A percentile compares a stretch with the other conserved stretches of the same genome.
These are phyloP conservation scores for Dasysyrphus albostriatus DNA, from an alignment of 2,888 invertebrate genomes.

Conservation along the genomic window DNA sequence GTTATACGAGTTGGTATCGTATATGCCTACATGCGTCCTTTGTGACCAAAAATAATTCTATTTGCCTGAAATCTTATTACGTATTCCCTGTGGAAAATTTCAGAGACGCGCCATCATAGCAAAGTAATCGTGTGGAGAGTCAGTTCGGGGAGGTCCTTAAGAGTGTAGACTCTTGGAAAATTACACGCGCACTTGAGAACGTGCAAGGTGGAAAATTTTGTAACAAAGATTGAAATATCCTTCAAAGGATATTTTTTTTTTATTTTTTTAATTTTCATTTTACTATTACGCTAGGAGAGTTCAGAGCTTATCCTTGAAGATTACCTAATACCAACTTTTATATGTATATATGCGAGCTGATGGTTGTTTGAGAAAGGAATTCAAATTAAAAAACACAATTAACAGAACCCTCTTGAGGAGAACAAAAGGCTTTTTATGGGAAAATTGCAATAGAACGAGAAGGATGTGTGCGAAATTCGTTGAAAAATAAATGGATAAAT, in stretches of 20 bases:
- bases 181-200: constrained; percentile 40
- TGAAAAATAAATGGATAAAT: constrained; percentile 7
- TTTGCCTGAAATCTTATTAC: constrained; percentile 43
- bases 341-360: neutral
- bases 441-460: constrained; percentile 25
- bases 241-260: constrained; percentile 15
- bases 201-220: constrained; percentile 36
- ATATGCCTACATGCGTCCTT: constrained; percentile 13
- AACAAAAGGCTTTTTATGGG: constrained; percentile 25
- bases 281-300: constrained; percentile 14
- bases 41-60: constrained; percentile 50
- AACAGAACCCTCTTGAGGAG: constrained; percentile 38
- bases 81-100: constrained; percentile 53
- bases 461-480: constrained; percentile 19
- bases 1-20: neutral
- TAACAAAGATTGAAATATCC: constrained; percentile 33
- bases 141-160: constrained; percentile 24
- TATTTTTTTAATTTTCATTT: neutral
- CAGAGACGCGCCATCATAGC: neutral
- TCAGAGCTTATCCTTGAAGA: constrained; percentile 16
- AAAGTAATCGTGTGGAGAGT: neutral
- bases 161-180: constrained; percentile 59
- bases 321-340: constrained; percentile 9
- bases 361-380: constrained; percentile 19
- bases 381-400: constrained; percentile 46